Conservation (phyloP, 2,797 vertebrate species). For the Lates japonicus region DNA sequence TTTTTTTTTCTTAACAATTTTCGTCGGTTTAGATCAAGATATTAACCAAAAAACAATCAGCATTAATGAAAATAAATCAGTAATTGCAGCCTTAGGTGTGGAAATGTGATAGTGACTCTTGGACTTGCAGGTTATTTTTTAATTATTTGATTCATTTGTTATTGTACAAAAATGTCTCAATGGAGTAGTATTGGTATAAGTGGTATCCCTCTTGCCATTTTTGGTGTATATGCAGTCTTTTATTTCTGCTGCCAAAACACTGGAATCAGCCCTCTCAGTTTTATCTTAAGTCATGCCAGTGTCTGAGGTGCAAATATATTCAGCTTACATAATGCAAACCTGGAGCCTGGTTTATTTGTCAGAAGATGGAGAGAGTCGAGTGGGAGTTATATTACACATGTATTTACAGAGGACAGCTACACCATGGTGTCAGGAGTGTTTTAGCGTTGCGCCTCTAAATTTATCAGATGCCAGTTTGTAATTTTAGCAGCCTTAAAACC, state of each 20-base stretch:
- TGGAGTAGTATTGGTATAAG: not conserved
- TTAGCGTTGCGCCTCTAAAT: slow-evolving; percentile 61
- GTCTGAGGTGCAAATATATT: slow-evolving; percentile 37
- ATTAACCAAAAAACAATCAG: not conserved
- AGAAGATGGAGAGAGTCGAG: slow-evolving; percentile 28
- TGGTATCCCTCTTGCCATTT: not conserved
- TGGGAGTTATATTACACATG: slow-evolving; percentile 53
- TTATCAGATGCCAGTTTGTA: slow-evolving; percentile 70
- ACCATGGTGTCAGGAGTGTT: slow-evolving; percentile 53
- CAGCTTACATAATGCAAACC: slow-evolving; percentile 43
- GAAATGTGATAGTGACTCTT: not conserved
- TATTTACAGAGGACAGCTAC: slow-evolving; percentile 63
- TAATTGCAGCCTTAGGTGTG: not conserved
- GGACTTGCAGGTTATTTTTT: not conserved
- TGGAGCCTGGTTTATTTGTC: slow-evolving; percentile 39
- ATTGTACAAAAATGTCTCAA: not conserved
- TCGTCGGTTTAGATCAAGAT: not conserved
- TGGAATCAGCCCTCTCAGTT: not conserved
- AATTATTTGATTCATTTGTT: too few species aligned
- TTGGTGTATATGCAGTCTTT: not conserved
- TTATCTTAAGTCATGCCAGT: slow-evolving; percentile 12
- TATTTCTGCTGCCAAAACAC: not conserved
- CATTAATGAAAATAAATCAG: not conserved
- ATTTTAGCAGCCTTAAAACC: slow-evolving; percentile 65
- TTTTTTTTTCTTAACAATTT: not conserved